Percentiles rank a stretch among this genome's conserved stretches.
Evolutionary conservation across 2,113 vertebrate species (phyloP).

Genomic region (Trichechus manatus): DNA sequence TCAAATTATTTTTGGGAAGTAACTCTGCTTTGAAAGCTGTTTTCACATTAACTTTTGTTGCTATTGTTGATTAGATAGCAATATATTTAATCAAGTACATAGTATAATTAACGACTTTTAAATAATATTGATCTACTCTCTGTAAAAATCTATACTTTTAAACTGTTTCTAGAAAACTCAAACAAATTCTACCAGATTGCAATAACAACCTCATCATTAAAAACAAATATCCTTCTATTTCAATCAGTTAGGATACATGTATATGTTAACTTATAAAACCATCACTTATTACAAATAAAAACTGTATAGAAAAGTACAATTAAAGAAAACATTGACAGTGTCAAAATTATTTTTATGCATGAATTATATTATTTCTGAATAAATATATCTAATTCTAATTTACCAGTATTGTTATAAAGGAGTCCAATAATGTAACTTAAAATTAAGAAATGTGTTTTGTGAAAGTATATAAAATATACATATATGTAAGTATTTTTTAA

Average conservation of each 20-base stretch:
- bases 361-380: conserved; percentile 16
- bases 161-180: not conserved
- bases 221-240: not conserved
- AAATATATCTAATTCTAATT: conserved; percentile 20
- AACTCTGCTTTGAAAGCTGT: not conserved
- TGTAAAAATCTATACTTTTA: not conserved
- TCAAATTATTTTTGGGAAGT: not conserved
- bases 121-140: not conserved
- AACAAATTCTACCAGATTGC: not conserved
- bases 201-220: not conserved
- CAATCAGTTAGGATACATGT: not conserved
- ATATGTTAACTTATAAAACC: conserved; percentile 5
- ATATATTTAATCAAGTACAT: not conserved
- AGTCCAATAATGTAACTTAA: not conserved
- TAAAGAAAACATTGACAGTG: not conserved
- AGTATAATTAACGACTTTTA: not conserved
- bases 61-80: not conserved
- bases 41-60: not conserved
- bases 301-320: not conserved
- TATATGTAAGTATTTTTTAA: not conserved
- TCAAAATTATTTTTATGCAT: conserved; percentile 33
- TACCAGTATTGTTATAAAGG: not conserved
- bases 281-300: not conserved
- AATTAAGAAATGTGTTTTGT: conserved; percentile 34
- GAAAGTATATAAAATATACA: conserved; percentile 17